These are phyloP conservation scores for Bambusicola thoracicus DNA, from an alignment of 2,113 vertebrate genomes.

Conservation along the genomic window DNA sequence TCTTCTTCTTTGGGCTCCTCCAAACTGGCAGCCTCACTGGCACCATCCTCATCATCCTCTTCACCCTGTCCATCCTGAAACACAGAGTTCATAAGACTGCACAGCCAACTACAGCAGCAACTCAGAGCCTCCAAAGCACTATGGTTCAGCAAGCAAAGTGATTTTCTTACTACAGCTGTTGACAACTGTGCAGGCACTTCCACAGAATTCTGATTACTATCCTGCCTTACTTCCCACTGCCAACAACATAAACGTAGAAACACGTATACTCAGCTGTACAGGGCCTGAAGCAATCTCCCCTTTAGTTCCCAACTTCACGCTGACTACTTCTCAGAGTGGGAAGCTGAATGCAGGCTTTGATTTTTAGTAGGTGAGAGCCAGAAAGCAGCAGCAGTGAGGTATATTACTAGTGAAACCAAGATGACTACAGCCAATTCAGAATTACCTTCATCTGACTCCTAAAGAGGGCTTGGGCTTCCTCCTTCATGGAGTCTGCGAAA, in stretches of 20 bases:
- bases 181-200: background rate
- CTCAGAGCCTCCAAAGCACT: background rate
- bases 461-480: constrained; percentile 91
- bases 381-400: background rate
- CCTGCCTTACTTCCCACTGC: background rate
- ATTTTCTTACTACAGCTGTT: background rate
- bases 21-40: constrained; percentile 92
- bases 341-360: background rate
- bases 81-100: constrained; percentile 9
- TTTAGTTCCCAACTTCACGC: background rate
- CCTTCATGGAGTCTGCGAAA: constrained; percentile 86
- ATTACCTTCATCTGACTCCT: constrained; percentile 93
- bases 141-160: background rate
- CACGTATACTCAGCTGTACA: background rate
- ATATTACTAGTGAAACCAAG: background rate
- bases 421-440: background rate
- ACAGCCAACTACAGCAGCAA: background rate
- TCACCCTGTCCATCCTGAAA: constrained; percentile 91
- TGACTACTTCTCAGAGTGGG: background rate
- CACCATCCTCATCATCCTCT: constrained; percentile 93
- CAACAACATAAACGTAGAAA: background rate
- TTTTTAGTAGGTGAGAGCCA: background rate
- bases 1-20: constrained; percentile 92
- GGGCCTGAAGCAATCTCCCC: background rate
- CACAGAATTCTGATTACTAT: background rate